Evolutionary conservation across 2,797 vertebrate species (phyloP).

Genomic region (Emys orbicularis): DNA sequence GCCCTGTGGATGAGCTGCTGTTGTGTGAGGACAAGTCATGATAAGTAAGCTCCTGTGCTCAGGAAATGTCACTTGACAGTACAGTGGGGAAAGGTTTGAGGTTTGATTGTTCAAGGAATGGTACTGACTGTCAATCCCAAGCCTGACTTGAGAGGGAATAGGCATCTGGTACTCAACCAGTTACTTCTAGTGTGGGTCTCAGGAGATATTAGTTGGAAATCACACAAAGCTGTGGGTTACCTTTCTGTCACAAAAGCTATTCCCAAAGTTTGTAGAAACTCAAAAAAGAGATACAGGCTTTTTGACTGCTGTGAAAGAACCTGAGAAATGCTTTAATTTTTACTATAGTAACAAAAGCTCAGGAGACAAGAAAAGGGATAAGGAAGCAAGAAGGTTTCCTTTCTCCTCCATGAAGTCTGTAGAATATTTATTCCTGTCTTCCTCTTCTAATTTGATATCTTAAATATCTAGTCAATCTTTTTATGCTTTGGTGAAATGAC

Average conservation of each 20-base stretch:
- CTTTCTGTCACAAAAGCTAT: conserved; percentile 26
- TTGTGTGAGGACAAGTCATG: neutral
- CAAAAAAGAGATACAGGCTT: neutral
- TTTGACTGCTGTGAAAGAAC: neutral
- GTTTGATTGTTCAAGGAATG: neutral
- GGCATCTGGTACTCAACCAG: neutral
- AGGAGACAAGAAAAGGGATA: neutral
- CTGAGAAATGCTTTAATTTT: neutral
- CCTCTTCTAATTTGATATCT: conserved; percentile 53
- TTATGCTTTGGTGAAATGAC: conserved; percentile 20
- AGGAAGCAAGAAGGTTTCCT: conserved; percentile 46
- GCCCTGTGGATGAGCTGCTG: neutral
- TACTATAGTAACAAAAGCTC: neutral
- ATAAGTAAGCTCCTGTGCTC: neutral
- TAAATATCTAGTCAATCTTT: conserved; percentile 36
- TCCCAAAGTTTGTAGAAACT: neutral
- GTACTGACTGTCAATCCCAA: conserved; percentile 2
- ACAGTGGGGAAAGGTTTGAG: neutral
- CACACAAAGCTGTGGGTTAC: neutral
- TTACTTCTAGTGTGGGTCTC: neutral
- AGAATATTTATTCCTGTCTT: conserved; percentile 52
- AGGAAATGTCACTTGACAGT: neutral
- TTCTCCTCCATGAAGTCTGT: conserved; percentile 43
- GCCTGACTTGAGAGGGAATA: neutral
- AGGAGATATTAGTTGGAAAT: neutral